Evolutionary conservation across 2,113 vertebrate genomes (phyloP).

Genomic region (Craseonycteris thonglongyai): DNA sequence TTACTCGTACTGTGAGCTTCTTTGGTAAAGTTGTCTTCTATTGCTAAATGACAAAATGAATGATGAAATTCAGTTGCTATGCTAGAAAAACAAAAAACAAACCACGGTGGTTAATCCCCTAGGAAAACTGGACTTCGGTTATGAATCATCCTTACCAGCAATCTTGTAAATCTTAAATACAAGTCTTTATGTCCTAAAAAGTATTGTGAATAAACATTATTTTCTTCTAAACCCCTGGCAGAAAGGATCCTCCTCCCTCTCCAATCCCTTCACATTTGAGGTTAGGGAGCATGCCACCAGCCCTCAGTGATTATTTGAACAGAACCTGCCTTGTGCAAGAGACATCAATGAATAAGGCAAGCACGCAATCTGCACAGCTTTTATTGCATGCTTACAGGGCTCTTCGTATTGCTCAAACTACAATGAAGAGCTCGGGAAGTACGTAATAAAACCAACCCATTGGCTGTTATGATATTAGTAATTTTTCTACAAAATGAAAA

Average conservation of each 20-base stretch:
- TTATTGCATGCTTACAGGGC: slow-evolving; percentile 74
- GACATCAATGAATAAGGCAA: slow-evolving; percentile 61
- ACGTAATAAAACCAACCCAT: slow-evolving; percentile 74
- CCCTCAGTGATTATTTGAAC: slow-evolving; percentile 66
- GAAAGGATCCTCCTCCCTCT: slow-evolving; percentile 44
- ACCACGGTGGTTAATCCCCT: slow-evolving; percentile 81
- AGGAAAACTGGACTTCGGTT: slow-evolving; percentile 83
- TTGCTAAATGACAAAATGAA: slow-evolving; percentile 87
- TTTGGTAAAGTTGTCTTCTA: slow-evolving; percentile 86
- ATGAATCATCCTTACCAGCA: slow-evolving; percentile 86
- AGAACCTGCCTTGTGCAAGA: slow-evolving; percentile 68
- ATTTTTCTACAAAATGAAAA: slow-evolving; percentile 78
- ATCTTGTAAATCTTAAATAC: slow-evolving; percentile 81
- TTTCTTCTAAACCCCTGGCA: slow-evolving; percentile 44
- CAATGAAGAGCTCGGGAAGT: slow-evolving; percentile 74
- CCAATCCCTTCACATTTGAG: slow-evolving; percentile 29
- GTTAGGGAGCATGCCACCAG: slow-evolving; percentile 53
- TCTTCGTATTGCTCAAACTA: slow-evolving; percentile 72
- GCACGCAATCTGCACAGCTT: slow-evolving; percentile 64
- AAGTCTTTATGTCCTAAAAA: slow-evolving; percentile 79
- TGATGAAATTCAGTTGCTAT: slow-evolving; percentile 89
- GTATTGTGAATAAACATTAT: slow-evolving; percentile 66
- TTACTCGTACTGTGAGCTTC: slow-evolving; percentile 82
- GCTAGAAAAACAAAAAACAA: slow-evolving; percentile 88
- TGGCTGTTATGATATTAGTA: slow-evolving; percentile 69